These are phyloP conservation scores for Spisula subtruncata DNA, from an alignment of 2,888 invertebrate genomes.

Conservation along the genomic window DNA sequence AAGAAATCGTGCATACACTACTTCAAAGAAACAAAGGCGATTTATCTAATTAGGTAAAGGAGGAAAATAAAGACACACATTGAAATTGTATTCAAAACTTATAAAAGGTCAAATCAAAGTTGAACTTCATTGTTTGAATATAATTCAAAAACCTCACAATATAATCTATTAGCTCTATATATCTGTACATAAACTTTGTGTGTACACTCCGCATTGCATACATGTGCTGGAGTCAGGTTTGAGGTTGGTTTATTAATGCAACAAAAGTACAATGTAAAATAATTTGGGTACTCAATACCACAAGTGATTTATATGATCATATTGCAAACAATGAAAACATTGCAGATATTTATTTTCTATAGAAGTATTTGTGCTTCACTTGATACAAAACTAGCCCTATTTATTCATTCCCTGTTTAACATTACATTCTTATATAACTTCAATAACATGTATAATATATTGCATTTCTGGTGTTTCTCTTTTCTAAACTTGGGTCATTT, in stretches of 20 bases:
- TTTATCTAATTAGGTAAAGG: not conserved
- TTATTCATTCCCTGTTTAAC: not conserved
- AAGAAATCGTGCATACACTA: not conserved
- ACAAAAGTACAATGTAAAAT: no score
- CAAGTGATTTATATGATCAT: not conserved
- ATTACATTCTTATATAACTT: no score
- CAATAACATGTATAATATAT: not conserved
- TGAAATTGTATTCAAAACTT: not conserved
- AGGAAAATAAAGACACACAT: not conserved
- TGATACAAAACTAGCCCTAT: not conserved
- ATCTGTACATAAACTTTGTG: not conserved
- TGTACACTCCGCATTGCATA: not conserved
- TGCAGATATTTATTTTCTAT: not conserved
- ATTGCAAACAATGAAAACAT: not conserved
- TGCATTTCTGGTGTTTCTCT: not conserved
- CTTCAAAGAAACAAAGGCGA: not conserved
- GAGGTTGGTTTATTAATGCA: not conserved
- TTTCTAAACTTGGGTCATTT: not conserved
- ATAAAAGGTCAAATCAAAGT: not conserved
- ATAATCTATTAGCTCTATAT: not conserved
- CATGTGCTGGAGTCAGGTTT: not conserved
- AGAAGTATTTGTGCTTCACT: not conserved
- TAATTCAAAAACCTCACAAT: conserved; percentile 11
- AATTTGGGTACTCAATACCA: not conserved
- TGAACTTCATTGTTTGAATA: not conserved